phyloP scores from a whole-genome alignment of 2,888 invertebrate genomes.

The Sinohyriopsis cumingii region DNA sequence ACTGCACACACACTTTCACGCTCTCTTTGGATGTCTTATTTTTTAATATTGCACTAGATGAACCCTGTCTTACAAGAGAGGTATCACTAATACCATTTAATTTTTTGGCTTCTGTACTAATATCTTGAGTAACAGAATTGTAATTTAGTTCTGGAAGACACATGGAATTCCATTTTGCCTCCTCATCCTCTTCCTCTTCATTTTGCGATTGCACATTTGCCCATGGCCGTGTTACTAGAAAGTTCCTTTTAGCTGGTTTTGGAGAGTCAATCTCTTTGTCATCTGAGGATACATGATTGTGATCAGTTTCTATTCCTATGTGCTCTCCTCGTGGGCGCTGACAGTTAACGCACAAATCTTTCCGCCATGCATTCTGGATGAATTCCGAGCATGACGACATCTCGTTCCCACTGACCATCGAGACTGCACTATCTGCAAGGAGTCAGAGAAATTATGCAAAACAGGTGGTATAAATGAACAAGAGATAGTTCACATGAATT shows the following conservation, averaged over 20 bases:
- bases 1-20: conserved; percentile 25
- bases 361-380: conserved; percentile 65
- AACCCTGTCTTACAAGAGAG: too few relatives aligned
- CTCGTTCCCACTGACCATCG: conserved; percentile 39
- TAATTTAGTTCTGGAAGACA: conserved; percentile 28
- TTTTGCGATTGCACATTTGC: conserved; percentile 18
- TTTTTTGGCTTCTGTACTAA: too few relatives aligned
- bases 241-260: conserved; percentile 49
- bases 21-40: neutral
- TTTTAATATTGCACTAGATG: too few relatives aligned
- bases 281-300: neutral
- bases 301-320: conserved; percentile 4
- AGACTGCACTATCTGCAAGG: conserved; percentile 11
- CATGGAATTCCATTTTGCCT: conserved; percentile 36
- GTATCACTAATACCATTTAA: too few relatives aligned
- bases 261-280: conserved; percentile 37
- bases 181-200: conserved; percentile 19
- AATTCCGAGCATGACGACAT: conserved; percentile 59
- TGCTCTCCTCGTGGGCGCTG: conserved; percentile 58
- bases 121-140: conserved; percentile 1
- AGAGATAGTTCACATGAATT: too few relatives aligned
- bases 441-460: too few relatives aligned
- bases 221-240: conserved; percentile 39
- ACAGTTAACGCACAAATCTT: conserved; percentile 63
- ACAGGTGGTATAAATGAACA: too few relatives aligned